phyloP scores from a whole-genome alignment of 1,140 invertebrate genomes.

The Tachypleus tridentatus region DNA sequence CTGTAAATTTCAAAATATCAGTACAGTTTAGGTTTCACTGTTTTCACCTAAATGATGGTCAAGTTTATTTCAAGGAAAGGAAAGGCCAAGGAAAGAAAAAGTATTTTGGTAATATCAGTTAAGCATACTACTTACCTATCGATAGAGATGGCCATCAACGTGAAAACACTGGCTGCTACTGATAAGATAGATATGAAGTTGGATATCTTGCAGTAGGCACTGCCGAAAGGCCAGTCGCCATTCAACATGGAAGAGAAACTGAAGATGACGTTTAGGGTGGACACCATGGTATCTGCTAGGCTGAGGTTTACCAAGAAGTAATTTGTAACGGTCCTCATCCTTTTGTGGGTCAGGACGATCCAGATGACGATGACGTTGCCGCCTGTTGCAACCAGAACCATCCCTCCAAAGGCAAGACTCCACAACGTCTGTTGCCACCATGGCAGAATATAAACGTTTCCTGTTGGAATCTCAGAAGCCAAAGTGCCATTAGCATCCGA shows the following conservation, averaged over 20 bases:
- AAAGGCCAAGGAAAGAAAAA: too few species aligned
- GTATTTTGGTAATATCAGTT: too few species aligned
- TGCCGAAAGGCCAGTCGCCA: slow-evolving; percentile 85
- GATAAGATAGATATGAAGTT: slow-evolving; percentile 85
- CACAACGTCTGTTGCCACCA: slow-evolving; percentile 49
- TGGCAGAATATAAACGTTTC: slow-evolving; percentile 52
- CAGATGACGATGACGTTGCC: slow-evolving; percentile 91
- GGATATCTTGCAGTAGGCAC: slow-evolving; percentile 82
- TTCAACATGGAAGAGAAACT: slow-evolving; percentile 88
- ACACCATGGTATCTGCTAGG: slow-evolving; percentile 81
- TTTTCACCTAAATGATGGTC: too few species aligned
- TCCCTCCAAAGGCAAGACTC: slow-evolving; percentile 60
- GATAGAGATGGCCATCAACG: slow-evolving; percentile 26
- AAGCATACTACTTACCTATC: slow-evolving; percentile 23
- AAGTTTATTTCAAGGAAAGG: too few species aligned
- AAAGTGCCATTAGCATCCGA: too few species aligned
- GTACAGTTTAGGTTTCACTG: too few species aligned
- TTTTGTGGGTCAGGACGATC: slow-evolving; percentile 66
- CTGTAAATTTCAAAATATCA: too few species aligned
- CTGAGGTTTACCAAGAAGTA: slow-evolving; percentile 92
- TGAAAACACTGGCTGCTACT: slow-evolving; percentile 48
- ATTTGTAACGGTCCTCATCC: slow-evolving; percentile 91
- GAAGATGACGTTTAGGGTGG: slow-evolving; percentile 82
- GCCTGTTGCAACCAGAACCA: slow-evolving; percentile 81
- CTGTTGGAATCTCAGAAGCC: slow-evolving; percentile 3